phyloP scores from a whole-genome alignment of 2,113 vertebrate species.

The Oplegnathus fasciatus region DNA sequence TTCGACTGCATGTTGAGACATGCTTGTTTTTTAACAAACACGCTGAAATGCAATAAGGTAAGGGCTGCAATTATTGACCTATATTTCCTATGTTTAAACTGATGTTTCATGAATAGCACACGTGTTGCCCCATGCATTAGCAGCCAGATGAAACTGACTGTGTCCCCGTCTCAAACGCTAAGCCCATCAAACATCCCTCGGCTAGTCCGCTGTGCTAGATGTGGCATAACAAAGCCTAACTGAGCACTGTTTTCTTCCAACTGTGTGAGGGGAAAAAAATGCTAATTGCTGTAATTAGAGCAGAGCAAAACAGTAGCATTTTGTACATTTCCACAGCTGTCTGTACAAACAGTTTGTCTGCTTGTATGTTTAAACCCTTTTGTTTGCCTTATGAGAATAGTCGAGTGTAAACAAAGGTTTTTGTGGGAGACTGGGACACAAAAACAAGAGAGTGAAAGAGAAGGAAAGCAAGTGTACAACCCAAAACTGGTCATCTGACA shows the following conservation, averaged over 20 bases:
- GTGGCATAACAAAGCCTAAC: conserved; percentile 32
- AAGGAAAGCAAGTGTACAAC: background rate
- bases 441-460: background rate
- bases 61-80: background rate
- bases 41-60: background rate
- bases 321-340: conserved; percentile 1
- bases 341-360: background rate
- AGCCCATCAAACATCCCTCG: conserved; percentile 4
- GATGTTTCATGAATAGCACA: conserved; percentile 1
- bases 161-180: background rate
- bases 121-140: background rate
- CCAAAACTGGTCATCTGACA: background rate
- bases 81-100: background rate
- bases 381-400: background rate
- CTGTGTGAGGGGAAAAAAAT: conserved; percentile 10
- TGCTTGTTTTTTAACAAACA: background rate
- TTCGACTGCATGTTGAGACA: background rate
- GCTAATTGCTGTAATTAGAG: conserved; percentile 44
- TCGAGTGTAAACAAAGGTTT: conserved; percentile 1
- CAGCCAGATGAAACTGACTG: background rate
- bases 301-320: conserved; percentile 3
- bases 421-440: background rate
- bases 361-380: background rate
- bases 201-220: background rate
- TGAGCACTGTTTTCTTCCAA: conserved; percentile 21